These are phyloP conservation scores for Syngnathus typhle DNA, from an alignment of 2,113 vertebrate genomes.

Conservation along the genomic window DNA sequence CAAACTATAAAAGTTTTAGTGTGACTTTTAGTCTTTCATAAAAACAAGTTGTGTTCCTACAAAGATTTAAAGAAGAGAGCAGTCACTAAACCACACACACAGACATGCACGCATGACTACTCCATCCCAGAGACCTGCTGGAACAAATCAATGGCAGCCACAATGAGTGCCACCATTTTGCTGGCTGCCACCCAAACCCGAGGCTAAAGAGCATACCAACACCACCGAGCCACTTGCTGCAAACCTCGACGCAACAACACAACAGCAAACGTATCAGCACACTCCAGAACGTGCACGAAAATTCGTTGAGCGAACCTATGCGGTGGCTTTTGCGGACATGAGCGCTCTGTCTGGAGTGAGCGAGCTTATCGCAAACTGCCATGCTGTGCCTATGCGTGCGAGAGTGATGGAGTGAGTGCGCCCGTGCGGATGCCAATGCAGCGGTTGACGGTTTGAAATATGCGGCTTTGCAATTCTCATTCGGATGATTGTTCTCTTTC, in stretches of 20 bases:
- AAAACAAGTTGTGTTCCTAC: not conserved
- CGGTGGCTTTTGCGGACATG: slow-evolving; percentile 14
- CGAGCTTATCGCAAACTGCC: slow-evolving; percentile 35
- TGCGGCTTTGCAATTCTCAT: slow-evolving; percentile 43
- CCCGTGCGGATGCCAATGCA: slow-evolving; percentile 13
- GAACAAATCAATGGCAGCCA: slow-evolving; percentile 67
- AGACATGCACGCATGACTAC: slow-evolving; percentile 5
- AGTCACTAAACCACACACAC: slow-evolving; percentile 31
- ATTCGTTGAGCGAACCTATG: slow-evolving; percentile 41
- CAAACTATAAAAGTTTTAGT: not conserved
- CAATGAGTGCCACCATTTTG: slow-evolving; percentile 58
- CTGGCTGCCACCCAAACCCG: slow-evolving; percentile 56
- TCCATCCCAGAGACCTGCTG: slow-evolving; percentile 49
- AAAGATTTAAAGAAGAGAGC: slow-evolving; percentile 17
- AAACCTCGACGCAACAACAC: slow-evolving; percentile 20
- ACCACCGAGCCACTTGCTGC: slow-evolving; percentile 29
- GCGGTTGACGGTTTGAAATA: slow-evolving; percentile 40
- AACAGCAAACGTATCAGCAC: slow-evolving; percentile 30
- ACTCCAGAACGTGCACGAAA: slow-evolving; percentile 31
- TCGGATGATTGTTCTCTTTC: slow-evolving; percentile 47
- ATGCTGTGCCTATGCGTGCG: slow-evolving; percentile 5
- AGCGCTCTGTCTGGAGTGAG: slow-evolving; percentile 32
- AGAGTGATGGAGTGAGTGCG: slow-evolving; percentile 4
- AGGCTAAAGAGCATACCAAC: slow-evolving; percentile 50
- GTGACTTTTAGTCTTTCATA: not conserved